A percentile compares a stretch with the other conserved stretches of the same genome.
Evolutionary conservation across 1,140 invertebrate genomes (phyloP).

Genomic region (Cecropterus lyciades): DNA sequence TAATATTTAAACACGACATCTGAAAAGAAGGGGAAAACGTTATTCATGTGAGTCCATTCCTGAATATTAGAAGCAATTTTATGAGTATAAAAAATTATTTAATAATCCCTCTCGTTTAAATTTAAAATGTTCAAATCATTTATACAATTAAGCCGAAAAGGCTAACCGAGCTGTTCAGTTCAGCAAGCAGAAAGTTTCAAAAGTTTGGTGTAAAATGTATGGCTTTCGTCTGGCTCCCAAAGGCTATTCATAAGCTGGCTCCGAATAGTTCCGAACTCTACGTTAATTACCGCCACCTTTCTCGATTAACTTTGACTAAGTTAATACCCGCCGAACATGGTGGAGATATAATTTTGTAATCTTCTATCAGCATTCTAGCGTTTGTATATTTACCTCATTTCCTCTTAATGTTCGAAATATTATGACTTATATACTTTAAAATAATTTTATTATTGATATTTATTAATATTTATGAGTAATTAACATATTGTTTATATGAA

Average conservation of each 20-base stretch:
- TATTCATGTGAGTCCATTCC: too few relatives aligned
- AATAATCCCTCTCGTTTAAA: too few relatives aligned
- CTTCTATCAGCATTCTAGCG: not conserved
- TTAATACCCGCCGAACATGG: constrained; percentile 1
- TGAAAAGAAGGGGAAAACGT: too few relatives aligned
- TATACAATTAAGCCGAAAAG: not conserved
- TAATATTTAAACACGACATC: not conserved
- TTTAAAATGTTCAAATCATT: not conserved
- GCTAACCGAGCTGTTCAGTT: not conserved
- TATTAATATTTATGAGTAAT: too few relatives aligned
- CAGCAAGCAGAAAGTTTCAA: constrained; percentile 9
- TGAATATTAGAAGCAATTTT: too few relatives aligned
- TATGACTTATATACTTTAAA: too few relatives aligned
- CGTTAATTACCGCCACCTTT: constrained; percentile 24
- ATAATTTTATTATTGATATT: too few relatives aligned
- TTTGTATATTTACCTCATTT: too few relatives aligned
- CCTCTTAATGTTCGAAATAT: too few relatives aligned
- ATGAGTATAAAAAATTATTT: not conserved
- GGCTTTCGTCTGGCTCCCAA: constrained; percentile 5
- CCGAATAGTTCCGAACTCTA: constrained; percentile 11
- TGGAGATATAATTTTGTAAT: not conserved
- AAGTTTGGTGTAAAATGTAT: constrained; percentile 30
- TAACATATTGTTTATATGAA: not conserved
- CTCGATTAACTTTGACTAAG: constrained; percentile 16
- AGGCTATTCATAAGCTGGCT: constrained; percentile 20